Percentiles rank a stretch among this genome's conserved stretches.
Conservation (phyloP, 2,888 invertebrate genomes). For the Drosophila barbarae region DNA sequence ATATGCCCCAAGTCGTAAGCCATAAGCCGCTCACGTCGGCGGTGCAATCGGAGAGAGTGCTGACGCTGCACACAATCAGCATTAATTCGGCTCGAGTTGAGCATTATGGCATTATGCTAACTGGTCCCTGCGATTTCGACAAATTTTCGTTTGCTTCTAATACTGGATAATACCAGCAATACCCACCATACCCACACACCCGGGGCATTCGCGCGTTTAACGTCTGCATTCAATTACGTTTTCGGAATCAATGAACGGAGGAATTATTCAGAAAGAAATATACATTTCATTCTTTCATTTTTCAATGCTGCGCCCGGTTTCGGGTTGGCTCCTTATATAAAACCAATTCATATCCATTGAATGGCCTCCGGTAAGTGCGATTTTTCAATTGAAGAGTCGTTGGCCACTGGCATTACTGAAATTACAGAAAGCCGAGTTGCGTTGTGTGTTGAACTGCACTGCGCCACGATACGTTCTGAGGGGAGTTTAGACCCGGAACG, state of each 20-base stretch:
- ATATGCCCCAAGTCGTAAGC: conserved; percentile 38
- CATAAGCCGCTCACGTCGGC: conserved; percentile 48
- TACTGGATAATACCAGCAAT: conserved; percentile 24
- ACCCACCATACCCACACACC: conserved; percentile 12
- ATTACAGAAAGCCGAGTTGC: conserved; percentile 30
- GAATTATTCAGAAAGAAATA: conserved; percentile 63
- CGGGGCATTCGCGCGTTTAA: conserved; percentile 41
- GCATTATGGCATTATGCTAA: conserved; percentile 40
- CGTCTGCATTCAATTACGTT: conserved; percentile 69
- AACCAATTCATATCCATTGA: conserved; percentile 67
- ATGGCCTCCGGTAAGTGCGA: conserved; percentile 39
- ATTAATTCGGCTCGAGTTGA: conserved; percentile 42
- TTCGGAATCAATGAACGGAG: conserved; percentile 69
- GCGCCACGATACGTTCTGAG: conserved; percentile 6
- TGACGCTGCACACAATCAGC: conserved; percentile 53
- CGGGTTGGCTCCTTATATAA: conserved; percentile 44
- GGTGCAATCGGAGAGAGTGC: conserved; percentile 55
- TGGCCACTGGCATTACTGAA: conserved; percentile 21
- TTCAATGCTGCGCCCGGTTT: conserved; percentile 23
- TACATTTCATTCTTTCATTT: conserved; percentile 35
- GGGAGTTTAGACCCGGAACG: conserved; percentile 8
- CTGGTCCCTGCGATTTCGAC: conserved; percentile 37
- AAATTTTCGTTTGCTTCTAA: conserved; percentile 50
- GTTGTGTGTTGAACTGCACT: conserved; percentile 6
- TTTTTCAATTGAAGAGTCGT: conserved; percentile 60